These are phyloP conservation scores for Virgularia gustaviana DNA, from an alignment of 92 coral and sea anemone species.

Conservation along the genomic window DNA sequence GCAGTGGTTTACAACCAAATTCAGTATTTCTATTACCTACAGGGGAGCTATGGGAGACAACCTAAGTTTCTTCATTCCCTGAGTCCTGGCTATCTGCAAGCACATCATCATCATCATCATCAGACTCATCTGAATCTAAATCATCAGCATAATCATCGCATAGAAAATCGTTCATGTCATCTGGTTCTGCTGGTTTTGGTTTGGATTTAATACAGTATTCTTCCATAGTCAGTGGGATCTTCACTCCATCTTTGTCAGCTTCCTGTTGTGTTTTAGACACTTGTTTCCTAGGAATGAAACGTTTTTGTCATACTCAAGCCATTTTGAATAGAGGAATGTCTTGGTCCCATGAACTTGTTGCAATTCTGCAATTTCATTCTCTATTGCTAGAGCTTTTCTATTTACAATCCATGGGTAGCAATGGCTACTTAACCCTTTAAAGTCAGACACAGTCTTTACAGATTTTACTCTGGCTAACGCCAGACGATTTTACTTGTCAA, in stretches of 20 bases:
- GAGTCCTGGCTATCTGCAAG: conserved; percentile 93
- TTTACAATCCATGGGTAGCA: too few relatives aligned
- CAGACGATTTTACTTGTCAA: too few relatives aligned
- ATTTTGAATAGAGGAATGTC: too few relatives aligned
- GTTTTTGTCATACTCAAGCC: too few relatives aligned
- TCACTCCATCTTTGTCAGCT: conserved; percentile 94
- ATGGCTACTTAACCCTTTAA: too few relatives aligned
- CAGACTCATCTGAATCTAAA: conserved; percentile 76
- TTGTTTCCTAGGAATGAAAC: conserved; percentile 95
- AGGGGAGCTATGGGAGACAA: not conserved
- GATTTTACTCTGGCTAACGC: too few relatives aligned
- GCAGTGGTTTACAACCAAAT: not conserved
- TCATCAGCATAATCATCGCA: conserved; percentile 98
- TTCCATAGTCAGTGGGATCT: conserved; percentile 88
- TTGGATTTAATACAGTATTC: conserved; percentile 95
- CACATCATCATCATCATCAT: conserved; percentile 89
- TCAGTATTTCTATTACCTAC: not conserved
- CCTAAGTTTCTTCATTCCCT: conserved; percentile 94
- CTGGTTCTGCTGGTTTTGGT: conserved; percentile 85
- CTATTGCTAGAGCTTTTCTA: too few relatives aligned
- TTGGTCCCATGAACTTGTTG: too few relatives aligned
- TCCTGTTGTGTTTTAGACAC: conserved; percentile 84
- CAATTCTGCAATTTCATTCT: too few relatives aligned
- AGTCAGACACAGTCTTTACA: too few relatives aligned
- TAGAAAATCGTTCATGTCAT: conserved; percentile 89